Percentiles rank a stretch among this genome's conserved stretches.
These are phyloP conservation scores for Malthinus seriepunctatus DNA, from an alignment of 2,888 invertebrate genomes.

Conservation along the genomic window DNA sequence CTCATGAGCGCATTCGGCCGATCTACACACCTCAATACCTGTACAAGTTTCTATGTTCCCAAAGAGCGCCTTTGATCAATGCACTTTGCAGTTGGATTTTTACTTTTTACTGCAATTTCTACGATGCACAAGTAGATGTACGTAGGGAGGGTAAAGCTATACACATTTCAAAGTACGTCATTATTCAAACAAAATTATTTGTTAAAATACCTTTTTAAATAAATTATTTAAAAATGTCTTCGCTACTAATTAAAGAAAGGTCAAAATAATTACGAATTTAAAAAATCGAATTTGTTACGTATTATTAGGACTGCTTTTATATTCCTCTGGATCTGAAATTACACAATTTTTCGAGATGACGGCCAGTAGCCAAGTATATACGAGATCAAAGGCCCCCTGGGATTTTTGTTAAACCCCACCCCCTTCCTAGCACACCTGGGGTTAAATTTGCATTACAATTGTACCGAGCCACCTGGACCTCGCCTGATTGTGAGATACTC, in stretches of 20 bases:
- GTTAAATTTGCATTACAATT: slow-evolving; percentile 43
- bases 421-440: slow-evolving; percentile 40
- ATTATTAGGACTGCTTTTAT: background rate
- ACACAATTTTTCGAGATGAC: slow-evolving; percentile 16
- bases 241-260: too few species aligned
- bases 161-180: too few species aligned
- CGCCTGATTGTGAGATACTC: slow-evolving; percentile 35
- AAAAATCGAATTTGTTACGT: too few species aligned
- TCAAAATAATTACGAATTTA: too few species aligned
- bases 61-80: slow-evolving; percentile 50
- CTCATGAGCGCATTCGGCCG: slow-evolving; percentile 49
- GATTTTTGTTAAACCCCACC: slow-evolving; percentile 30
- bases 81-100: slow-evolving; percentile 39
- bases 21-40: slow-evolving; percentile 52
- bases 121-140: too few species aligned
- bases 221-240: too few species aligned
- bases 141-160: too few species aligned
- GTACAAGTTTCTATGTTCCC: slow-evolving; percentile 49
- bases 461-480: slow-evolving; percentile 42
- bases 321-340: slow-evolving; percentile 12
- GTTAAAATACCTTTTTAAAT: too few species aligned
- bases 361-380: slow-evolving; percentile 31
- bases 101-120: slow-evolving; percentile 24
- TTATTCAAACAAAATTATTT: too few species aligned
- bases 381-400: slow-evolving; percentile 29